Evolutionary conservation across 2,113 vertebrate species (phyloP), one percentile per base, ranked within the genome.

Genomic region (Cettia cetti): DNA sequence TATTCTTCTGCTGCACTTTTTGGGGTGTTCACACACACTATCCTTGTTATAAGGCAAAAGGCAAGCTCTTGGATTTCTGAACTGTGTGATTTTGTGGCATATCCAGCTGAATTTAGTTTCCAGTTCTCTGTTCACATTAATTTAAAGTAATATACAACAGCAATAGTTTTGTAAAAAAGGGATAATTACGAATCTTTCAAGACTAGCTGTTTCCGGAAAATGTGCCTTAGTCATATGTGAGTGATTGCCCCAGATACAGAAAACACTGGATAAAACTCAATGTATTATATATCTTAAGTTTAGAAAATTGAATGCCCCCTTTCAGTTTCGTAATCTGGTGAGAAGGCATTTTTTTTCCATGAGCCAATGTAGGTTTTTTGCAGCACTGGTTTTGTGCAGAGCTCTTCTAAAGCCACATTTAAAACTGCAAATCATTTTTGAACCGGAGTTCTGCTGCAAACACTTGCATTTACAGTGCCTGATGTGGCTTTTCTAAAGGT

Each of bases 21-120:
- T 13, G 70, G 54, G 11, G 0, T n/a, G 28, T 40, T 50, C 31
- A 13, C 30, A 28, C 20, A 10, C 1, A 0, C 30, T 23, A 0
- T 71, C 30, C 52, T 78, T 44, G 24, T 39, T 39, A n/a, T 22
- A 52, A n/a, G 22, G 49, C 33, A 70, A 42, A 63, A 72, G 44
- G 30, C 44, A n/a, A 23, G 4, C 56, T 42, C 42, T 19, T 5
- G 3, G 26, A 40, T n/a, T 42, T 86, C 31, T 92, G 27, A 80
- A 31, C 57, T 40, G 1, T 20, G 8, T 22, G 8, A 82, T 40
- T 91, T 54, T 6, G 9, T 88, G 52, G 59, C 14, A 63, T 86
- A 77, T 57, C 12, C 30, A 77, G 39, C 24, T 72, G 16, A 70
- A 47, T 49, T 91, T 66, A 23, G 27, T 75, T 94, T 57, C 52